Evolutionary conservation across 2,888 invertebrate genomes (phyloP).

Genomic region (Morpho helenor): DNA sequence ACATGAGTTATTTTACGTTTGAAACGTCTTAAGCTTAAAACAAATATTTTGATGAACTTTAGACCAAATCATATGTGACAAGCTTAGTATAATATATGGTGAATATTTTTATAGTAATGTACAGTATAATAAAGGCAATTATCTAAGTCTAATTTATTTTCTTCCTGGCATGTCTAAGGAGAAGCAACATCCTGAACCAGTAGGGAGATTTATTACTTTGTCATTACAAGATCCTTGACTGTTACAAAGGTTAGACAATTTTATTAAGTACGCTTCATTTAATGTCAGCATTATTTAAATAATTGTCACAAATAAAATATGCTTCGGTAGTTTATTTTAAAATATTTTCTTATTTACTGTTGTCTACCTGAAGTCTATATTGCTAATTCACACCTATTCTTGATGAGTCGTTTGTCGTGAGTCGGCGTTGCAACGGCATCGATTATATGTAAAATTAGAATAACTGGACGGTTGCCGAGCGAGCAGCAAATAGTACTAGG

Average conservation of each 20-base stretch:
- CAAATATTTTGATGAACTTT: no score
- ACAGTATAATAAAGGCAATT: neutral
- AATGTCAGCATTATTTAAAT: no score
- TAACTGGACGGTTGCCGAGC: slow-evolving; percentile 74
- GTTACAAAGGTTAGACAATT: no score
- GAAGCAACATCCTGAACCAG: no score
- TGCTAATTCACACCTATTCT: slow-evolving; percentile 49
- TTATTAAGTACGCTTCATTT: no score
- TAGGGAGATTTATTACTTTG: no score
- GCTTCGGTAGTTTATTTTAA: neutral
- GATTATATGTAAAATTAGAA: slow-evolving; percentile 78
- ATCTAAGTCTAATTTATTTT: no score
- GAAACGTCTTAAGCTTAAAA: no score
- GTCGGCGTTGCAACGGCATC: slow-evolving; percentile 69
- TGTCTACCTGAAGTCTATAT: slow-evolving; percentile 18
- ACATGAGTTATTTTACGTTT: no score
- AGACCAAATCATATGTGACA: neutral
- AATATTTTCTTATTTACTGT: neutral
- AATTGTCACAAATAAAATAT: neutral
- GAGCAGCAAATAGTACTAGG: slow-evolving; percentile 77
- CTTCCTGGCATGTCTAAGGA: no score
- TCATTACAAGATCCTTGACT: no score
- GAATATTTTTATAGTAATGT: slow-evolving; percentile 2
- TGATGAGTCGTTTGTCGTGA: slow-evolving; percentile 63
- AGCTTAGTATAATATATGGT: neutral